Evolutionary conservation across 2,113 vertebrate genomes (phyloP), one percentile per base, ranked within the genome.

Genomic region (Cryptotis parvus): DNA sequence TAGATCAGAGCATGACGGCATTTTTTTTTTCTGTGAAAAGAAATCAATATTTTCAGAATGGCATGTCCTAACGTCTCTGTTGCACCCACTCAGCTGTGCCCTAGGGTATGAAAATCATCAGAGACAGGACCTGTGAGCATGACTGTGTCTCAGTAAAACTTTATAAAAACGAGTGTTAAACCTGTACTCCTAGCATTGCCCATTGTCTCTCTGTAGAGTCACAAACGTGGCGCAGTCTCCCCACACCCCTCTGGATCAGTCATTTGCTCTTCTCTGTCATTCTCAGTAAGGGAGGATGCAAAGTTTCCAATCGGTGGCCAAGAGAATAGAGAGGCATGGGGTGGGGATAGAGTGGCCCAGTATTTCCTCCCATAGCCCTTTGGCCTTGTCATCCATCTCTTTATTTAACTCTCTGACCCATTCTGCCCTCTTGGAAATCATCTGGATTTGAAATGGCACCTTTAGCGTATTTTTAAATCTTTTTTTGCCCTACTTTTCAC

Each of bases 401-500:
- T 92, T 96, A 68, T 84, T 95, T 93, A 88, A 73, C 39, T 72
- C 76, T 11, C n/a, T 72, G 90, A 88, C 82, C 85, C 61, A 18
- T 77, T 73, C 87, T 72, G 73, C 52, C 88, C 58, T 81, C 69
- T 89, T 5, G 26, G 69, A 68, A 94, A 72, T 45, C 79, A 90
- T 9, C 75, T 83, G 37, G 87, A 79, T 83, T 73, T 83, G 78
- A 91, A 94, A 80, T 87, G 85, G 37, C 73, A 87, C 85, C 43
- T 88, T 92, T 45, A 41, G 79, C 94, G 81, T 76, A 76, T 92
- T 90, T 92, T 85, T 75, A 85, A 88, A 76, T 74, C 63, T 80
- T 90, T 88, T 83, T 91, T 88, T 92, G 95, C 68, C 91, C 92
- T 92, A 94, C 55, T 86, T 96, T 94, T 69, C 35, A 74, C 31